Percentiles rank a stretch among this genome's conserved stretches.
These are phyloP conservation scores for Bujurquina vittata DNA, from an alignment of 2,113 vertebrate species.

Conservation along the genomic window DNA sequence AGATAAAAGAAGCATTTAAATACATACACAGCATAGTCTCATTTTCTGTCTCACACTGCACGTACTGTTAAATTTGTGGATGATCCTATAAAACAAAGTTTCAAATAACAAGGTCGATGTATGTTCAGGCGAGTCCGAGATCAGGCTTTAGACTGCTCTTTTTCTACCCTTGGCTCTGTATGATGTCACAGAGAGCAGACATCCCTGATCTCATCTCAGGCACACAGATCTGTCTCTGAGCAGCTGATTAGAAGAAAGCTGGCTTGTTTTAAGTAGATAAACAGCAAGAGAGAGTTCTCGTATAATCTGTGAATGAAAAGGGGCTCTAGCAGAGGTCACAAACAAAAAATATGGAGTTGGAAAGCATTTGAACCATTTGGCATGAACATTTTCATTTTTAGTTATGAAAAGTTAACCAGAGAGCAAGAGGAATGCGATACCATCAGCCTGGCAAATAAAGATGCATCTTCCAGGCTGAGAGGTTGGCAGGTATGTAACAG, in stretches of 20 bases:
- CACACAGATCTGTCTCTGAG: not conserved
- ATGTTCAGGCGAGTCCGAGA: too few relatives aligned
- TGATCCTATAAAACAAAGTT: too few relatives aligned
- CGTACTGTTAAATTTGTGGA: too few relatives aligned
- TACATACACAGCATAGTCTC: not conserved
- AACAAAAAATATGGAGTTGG: not conserved
- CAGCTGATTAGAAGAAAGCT: not conserved
- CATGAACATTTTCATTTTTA: not conserved
- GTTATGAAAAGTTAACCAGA: not conserved
- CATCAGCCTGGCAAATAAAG: constrained; percentile 13
- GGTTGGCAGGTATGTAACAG: constrained; percentile 37
- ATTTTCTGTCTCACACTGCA: too few relatives aligned
- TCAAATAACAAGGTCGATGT: too few relatives aligned
- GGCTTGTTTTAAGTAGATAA: too few relatives aligned
- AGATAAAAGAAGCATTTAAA: not conserved
- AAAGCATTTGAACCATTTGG: not conserved
- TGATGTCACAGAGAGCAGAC: too few relatives aligned
- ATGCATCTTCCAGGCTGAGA: constrained; percentile 18
- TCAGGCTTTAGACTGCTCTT: too few relatives aligned
- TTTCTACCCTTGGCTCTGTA: too few relatives aligned
- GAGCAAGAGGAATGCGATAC: not conserved
- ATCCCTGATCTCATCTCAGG: too few relatives aligned
- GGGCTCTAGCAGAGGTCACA: not conserved
- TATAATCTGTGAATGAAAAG: not conserved
- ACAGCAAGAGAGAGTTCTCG: not conserved